A percentile compares a stretch with the other conserved stretches of the same genome.
Evolutionary conservation across 2,888 invertebrate genomes (phyloP).

Genomic region (Sarcophaga caerulescens): DNA sequence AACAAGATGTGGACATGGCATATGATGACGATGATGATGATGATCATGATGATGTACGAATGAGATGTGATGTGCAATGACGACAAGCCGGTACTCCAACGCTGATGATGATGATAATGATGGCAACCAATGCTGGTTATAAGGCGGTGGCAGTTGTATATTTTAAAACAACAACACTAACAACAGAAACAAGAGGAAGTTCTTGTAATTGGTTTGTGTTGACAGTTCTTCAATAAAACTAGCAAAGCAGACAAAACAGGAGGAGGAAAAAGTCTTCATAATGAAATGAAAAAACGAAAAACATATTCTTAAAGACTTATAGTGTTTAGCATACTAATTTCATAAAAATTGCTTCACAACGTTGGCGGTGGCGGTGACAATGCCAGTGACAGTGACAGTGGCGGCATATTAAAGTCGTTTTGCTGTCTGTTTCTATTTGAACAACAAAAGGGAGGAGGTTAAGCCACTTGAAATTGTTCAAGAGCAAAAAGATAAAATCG

Average conservation of each 20-base stretch:
- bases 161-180: no score
- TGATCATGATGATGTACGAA: slow-evolving; percentile 5
- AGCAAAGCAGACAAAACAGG: background rate
- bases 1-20: background rate
- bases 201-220: slow-evolving; percentile 67
- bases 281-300: slow-evolving; percentile 36
- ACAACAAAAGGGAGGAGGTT: slow-evolving; percentile 26
- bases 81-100: slow-evolving; percentile 3
- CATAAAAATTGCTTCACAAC: background rate
- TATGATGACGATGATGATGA: slow-evolving; percentile 49
- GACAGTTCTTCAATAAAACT: slow-evolving; percentile 56
- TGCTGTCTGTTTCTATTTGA: slow-evolving; percentile 21
- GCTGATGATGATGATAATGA: slow-evolving; percentile 12
- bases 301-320: slow-evolving; percentile 49
- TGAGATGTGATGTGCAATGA: slow-evolving; percentile 12
- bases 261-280: background rate
- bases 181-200: slow-evolving; percentile 53
- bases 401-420: background rate
- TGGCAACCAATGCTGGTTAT: background rate
- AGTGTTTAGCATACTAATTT: slow-evolving; percentile 67
- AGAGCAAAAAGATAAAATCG: slow-evolving; percentile 44
- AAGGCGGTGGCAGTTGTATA: background rate
- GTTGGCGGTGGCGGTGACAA: background rate
- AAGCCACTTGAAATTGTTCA: slow-evolving; percentile 55
- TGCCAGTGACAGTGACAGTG: background rate